phyloP scores from a whole-genome alignment of 2,113 vertebrate genomes.

The Stomatorhinus ivindoensis region DNA sequence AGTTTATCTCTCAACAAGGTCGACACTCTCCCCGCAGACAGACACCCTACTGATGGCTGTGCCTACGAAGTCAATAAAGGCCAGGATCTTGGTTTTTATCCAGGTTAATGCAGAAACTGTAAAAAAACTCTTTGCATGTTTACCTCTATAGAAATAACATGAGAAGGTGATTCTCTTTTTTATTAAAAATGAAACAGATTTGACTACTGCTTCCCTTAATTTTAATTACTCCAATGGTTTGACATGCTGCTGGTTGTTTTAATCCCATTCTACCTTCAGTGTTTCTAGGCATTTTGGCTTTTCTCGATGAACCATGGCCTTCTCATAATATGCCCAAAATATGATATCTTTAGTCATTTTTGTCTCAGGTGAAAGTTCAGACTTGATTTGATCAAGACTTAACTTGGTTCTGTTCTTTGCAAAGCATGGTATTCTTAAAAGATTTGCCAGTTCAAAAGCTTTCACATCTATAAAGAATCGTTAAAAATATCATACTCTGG shows the following conservation, averaged over 20 bases:
- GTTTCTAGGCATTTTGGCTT: background rate
- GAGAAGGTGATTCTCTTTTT: background rate
- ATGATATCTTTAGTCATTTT: background rate
- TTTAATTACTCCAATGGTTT: background rate
- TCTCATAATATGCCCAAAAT: background rate
- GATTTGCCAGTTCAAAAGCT: background rate
- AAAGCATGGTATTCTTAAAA: background rate
- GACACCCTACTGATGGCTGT: too few relatives aligned
- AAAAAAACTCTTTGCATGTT: background rate
- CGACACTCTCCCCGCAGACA: too few relatives aligned
- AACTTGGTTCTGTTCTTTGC: background rate
- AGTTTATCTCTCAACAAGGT: too few relatives aligned
- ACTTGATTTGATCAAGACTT: background rate
- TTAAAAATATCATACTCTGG: background rate
- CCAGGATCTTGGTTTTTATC: too few relatives aligned
- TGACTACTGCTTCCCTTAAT: background rate
- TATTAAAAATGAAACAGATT: background rate
- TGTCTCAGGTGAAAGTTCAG: background rate
- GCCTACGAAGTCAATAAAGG: too few relatives aligned
- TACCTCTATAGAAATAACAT: background rate
- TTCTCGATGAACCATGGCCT: background rate
- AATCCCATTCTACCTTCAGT: background rate
- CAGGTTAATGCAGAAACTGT: background rate
- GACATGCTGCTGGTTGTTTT: background rate
- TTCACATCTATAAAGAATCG: background rate